phyloP scores from a whole-genome alignment of 2,113 vertebrate genomes.

The Cephalopterus ornatus region DNA sequence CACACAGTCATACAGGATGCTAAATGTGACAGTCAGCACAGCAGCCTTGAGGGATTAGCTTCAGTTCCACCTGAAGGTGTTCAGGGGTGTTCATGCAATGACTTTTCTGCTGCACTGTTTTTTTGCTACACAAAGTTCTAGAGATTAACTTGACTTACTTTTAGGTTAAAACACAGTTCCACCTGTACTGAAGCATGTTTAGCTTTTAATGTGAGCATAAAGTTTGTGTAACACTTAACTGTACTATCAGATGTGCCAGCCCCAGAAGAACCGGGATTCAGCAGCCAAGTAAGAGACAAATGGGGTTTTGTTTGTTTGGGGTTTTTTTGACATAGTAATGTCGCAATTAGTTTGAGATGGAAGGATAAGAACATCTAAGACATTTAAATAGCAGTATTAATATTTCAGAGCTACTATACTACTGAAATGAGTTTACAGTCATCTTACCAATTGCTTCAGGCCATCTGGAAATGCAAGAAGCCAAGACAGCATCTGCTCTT shows the following conservation, averaged over 20 bases:
- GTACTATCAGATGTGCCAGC: background rate
- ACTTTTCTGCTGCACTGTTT: background rate
- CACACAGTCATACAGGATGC: background rate
- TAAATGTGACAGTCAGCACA: background rate
- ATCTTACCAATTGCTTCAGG: conserved; percentile 53
- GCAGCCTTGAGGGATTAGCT: background rate
- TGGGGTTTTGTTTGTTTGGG: conserved; percentile 52
- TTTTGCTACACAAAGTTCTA: background rate
- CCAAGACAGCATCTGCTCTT: conserved; percentile 50
- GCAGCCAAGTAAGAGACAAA: conserved; percentile 55
- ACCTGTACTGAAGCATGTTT: too few relatives aligned
- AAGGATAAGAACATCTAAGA: conserved; percentile 63
- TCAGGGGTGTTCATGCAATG: background rate
- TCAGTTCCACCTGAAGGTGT: conserved; percentile 25
- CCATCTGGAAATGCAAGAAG: conserved; percentile 49
- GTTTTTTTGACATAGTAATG: conserved; percentile 60
- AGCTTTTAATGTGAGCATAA: background rate
- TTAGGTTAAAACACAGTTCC: background rate
- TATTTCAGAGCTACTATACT: conserved; percentile 50
- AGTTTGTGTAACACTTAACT: background rate
- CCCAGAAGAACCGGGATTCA: conserved; percentile 6
- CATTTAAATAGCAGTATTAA: conserved; percentile 54
- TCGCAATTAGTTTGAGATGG: conserved; percentile 64
- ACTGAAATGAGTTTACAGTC: conserved; percentile 51
- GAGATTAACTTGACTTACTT: background rate